Percentiles rank a stretch among this genome's conserved stretches.
These are phyloP conservation scores for Oeneis ivallda DNA, from an alignment of 2,888 invertebrate species.

Conservation along the genomic window DNA sequence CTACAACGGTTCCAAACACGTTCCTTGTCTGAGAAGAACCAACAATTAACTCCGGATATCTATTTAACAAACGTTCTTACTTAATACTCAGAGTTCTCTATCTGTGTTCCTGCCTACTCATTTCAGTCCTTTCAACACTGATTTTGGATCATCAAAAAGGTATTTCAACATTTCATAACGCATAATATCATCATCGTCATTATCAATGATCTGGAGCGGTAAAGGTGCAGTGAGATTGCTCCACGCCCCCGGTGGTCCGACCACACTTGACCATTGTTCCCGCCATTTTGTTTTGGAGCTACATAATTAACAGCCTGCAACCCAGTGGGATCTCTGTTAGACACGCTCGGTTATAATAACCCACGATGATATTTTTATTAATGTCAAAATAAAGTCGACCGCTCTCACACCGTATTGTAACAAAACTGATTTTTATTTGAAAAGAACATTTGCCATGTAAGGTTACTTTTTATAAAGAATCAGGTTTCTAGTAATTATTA, in stretches of 20 bases:
- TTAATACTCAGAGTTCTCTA: too few relatives aligned
- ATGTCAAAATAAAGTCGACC: conserved; percentile 76
- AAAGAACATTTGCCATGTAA: too few relatives aligned
- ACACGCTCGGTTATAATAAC: conserved; percentile 80
- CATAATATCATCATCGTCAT: conserved; percentile 14
- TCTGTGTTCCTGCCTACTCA: neutral
- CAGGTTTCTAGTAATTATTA: too few relatives aligned
- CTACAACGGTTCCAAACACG: too few relatives aligned
- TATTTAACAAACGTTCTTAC: too few relatives aligned
- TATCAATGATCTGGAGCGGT: conserved; percentile 19
- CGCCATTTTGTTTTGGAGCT: conserved; percentile 71
- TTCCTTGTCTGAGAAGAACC: too few relatives aligned
- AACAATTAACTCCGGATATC: too few relatives aligned
- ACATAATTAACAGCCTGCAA: conserved; percentile 76
- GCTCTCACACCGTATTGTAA: conserved; percentile 58
- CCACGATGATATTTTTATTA: conserved; percentile 81
- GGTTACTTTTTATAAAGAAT: too few relatives aligned
- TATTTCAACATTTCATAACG: conserved; percentile 1
- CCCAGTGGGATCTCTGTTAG: conserved; percentile 78
- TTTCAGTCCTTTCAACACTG: neutral
- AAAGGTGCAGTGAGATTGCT: conserved; percentile 18
- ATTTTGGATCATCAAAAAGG: neutral
- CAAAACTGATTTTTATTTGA: conserved; percentile 2
- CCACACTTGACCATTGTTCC: conserved; percentile 76
- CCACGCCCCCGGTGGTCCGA: conserved; percentile 62